A percentile compares a stretch with the other conserved stretches of the same genome.
Evolutionary conservation across 2,888 invertebrate genomes (phyloP).

Genomic region (Patella pellucida): DNA sequence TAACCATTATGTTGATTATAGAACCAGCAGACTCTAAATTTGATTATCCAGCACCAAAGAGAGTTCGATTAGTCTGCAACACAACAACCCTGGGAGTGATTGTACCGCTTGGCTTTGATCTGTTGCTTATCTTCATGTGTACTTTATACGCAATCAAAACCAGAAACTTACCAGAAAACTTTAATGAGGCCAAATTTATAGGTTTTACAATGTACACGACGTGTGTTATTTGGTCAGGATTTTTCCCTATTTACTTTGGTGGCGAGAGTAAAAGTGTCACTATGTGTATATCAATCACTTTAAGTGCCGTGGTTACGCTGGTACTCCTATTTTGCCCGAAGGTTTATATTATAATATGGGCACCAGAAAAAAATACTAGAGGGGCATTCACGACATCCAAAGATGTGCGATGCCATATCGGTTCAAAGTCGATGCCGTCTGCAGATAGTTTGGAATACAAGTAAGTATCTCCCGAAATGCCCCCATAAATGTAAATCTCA

Average conservation of each 20-base stretch:
- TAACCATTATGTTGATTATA: constrained; percentile 76
- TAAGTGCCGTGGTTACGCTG: constrained; percentile 82
- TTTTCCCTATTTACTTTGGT: constrained; percentile 96
- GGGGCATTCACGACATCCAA: constrained; percentile 82
- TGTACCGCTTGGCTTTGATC: constrained; percentile 86
- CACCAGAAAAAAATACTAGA: constrained; percentile 83
- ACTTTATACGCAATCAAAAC: constrained; percentile 87
- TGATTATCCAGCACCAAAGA: constrained; percentile 66
- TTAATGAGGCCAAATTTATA: constrained; percentile 83
- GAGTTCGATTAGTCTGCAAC: constrained; percentile 79
- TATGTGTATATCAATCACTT: constrained; percentile 80
- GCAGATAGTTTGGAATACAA: constrained; percentile 61
- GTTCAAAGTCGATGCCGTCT: constrained; percentile 63
- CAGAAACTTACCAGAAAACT: constrained; percentile 97
- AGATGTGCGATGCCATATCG: constrained; percentile 81
- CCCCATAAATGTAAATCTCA: background rate
- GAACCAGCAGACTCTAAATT: constrained; percentile 77
- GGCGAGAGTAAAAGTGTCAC: constrained; percentile 77
- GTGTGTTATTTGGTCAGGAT: constrained; percentile 93
- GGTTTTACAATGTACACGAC: constrained; percentile 99
- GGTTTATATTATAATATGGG: constrained; percentile 81
- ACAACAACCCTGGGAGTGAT: constrained; percentile 76
- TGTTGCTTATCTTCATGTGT: constrained; percentile 82
- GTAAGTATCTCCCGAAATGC: constrained; percentile 35
- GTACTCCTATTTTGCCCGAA: constrained; percentile 83